Base-by-base conservation (phyloP, 1,140 invertebrate species). In the Leptoteleia sp. region DNA sequence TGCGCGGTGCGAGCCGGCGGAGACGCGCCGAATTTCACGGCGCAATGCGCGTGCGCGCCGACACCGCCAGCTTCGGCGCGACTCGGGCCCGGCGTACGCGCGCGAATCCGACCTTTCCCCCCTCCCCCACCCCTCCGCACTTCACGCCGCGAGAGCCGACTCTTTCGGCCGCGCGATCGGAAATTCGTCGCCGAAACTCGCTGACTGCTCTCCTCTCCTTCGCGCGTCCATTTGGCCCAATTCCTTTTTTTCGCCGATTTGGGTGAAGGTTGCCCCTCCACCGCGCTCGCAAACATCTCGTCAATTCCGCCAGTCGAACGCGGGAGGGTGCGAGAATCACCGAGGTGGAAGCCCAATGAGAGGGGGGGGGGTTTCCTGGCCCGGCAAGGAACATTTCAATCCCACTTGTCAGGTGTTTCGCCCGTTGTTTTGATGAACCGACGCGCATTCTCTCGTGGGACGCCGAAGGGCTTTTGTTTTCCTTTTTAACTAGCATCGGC, bases 1-100 rank as follows among this genome's bases (percentile, higher is more conserved):
- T 76, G 73, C 57, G 54, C 71, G 38, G n/a, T 38, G 42, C 50
- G 68, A 16, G 17, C 13, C 31, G 19, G 11, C 12, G 64, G 31
- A 16, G 0, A 15, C 25, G 55, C 17, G 40, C 40, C 4, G 31
- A 65, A 75, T 65, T 42, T 59, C n/a, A n/a, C 52, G 43, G 22
- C 62, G 47, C 61, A 62, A 35, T 25, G 48, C 42, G 22, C n/a
- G n/a, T n/a, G n/a, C n/a, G n/a, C n/a, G n/a, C n/a, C n/a, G n/a
- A n/a, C n/a, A n/a, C n/a, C n/a, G n/a, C n/a, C n/a, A n/a, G n/a
- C n/a, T n/a, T n/a, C n/a, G n/a, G n/a, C n/a, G n/a, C n/a, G n/a
- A n/a, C n/a, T n/a, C n/a, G n/a, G n/a, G n/a, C n/a, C n/a, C n/a
- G n/a, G n/a, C n/a, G n/a, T n/a, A n/a, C n/a, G n/a, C n/a, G n/a